phyloP scores from a whole-genome alignment of 1,140 invertebrate genomes.

The Aphaenogaster floridana region DNA sequence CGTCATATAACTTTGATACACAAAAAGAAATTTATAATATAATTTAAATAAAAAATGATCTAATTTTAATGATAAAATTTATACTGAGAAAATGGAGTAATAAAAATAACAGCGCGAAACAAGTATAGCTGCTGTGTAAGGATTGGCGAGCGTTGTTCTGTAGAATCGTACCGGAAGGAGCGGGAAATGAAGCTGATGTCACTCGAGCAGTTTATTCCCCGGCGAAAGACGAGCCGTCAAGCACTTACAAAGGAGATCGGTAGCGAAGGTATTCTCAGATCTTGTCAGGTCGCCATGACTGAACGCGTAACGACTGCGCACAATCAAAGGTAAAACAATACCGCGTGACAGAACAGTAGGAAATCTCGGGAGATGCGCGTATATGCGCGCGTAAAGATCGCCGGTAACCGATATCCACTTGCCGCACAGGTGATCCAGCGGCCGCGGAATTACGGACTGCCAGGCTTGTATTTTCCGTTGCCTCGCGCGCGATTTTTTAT shows the following conservation, averaged over 20 bases:
- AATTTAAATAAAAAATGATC: conserved; percentile 11
- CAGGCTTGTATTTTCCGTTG: conserved; percentile 60
- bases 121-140: not conserved
- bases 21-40: not conserved
- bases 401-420: conserved; percentile 83
- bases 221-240: conserved; percentile 77
- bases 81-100: not conserved
- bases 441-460: conserved; percentile 72
- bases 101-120: not conserved
- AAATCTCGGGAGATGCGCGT: conserved; percentile 64
- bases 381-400: conserved; percentile 66
- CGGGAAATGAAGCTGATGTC: conserved; percentile 44
- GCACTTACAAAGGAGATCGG: conserved; percentile 75
- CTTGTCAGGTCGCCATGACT: conserved; percentile 74
- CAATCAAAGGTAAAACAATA: conserved; percentile 85
- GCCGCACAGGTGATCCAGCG: conserved; percentile 36
- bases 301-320: conserved; percentile 61
- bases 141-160: not conserved
- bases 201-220: conserved; percentile 77
- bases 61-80: not conserved
- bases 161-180: conserved; percentile 18
- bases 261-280: conserved; percentile 68
- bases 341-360: conserved; percentile 78
- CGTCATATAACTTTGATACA: not conserved
- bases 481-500: conserved; percentile 49